Conservation (phyloP, 2,888 invertebrate genomes). For the Ophioninae sp. region DNA sequence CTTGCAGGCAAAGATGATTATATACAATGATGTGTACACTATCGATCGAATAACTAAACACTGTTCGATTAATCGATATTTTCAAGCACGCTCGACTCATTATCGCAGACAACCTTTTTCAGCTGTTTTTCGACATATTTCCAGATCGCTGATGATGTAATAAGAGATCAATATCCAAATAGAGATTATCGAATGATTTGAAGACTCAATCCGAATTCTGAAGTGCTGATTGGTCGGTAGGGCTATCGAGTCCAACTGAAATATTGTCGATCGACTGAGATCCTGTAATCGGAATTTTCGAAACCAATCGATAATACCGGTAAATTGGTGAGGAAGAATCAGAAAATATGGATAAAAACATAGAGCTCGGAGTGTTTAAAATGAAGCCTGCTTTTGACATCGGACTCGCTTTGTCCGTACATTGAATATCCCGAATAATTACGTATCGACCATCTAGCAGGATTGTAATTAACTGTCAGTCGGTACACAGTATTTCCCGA, state of each 20-base stretch:
- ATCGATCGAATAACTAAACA: slow-evolving; percentile 12
- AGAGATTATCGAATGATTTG: not conserved
- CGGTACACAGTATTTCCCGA: not conserved
- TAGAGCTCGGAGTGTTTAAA: not conserved
- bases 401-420: slow-evolving; percentile 7
- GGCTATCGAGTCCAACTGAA: too few relatives aligned
- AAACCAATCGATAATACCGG: not conserved
- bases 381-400: not conserved
- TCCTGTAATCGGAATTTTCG: not conserved
- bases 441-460: not conserved
- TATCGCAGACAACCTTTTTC: not conserved
- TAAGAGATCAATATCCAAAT: not conserved
- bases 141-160: not conserved
- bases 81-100: not conserved
- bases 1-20: not conserved
- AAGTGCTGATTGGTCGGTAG: too few relatives aligned
- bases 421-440: slow-evolving; percentile 16
- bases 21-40: not conserved
- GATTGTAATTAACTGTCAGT: not conserved
- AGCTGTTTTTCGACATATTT: not conserved
- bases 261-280: not conserved
- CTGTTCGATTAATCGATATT: not conserved
- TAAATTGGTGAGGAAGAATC: not conserved
- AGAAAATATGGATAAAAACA: not conserved
- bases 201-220: not conserved